phyloP scores from a whole-genome alignment of 2,113 vertebrate genomes.

The Sitta europaea region DNA sequence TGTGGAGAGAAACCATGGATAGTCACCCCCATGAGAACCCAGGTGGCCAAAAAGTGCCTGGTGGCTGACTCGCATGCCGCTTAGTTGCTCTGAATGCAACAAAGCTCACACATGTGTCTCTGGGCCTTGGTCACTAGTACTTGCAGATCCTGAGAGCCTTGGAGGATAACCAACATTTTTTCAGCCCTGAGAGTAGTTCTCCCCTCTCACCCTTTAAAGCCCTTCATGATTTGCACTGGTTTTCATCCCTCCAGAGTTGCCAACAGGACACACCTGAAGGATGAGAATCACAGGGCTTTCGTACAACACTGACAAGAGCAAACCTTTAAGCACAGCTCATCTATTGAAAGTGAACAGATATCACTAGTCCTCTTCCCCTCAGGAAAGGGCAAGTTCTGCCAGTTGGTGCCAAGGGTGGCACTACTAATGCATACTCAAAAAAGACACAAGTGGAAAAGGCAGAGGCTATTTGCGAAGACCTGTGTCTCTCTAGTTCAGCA shows the following conservation, averaged over 20 bases:
- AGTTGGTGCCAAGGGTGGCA: not conserved
- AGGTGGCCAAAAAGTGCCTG: not conserved
- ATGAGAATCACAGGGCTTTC: rapidly evolving
- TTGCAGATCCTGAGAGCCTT: not conserved
- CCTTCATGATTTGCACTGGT: not conserved
- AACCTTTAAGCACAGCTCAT: not conserved
- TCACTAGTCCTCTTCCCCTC: not conserved
- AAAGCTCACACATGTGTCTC: not conserved
- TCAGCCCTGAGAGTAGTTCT: not conserved
- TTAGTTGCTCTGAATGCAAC: not conserved
- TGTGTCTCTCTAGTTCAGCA: not conserved
- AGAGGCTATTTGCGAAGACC: not conserved
- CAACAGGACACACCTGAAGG: not conserved
- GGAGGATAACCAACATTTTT: not conserved
- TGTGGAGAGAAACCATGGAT: not conserved
- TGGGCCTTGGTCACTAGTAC: not conserved
- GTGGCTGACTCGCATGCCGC: not conserved
- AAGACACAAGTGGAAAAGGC: not conserved
- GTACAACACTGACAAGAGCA: not conserved
- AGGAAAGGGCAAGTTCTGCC: not conserved
- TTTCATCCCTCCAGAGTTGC: not conserved
- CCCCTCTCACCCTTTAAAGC: not conserved
- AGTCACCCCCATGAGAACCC: not conserved
- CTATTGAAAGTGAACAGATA: not conserved
- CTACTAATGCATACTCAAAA: not conserved